Evolutionary conservation across 1,140 invertebrate species (phyloP), one percentile per base, ranked within the genome.

Genomic region (Coptotermes formosanus): DNA sequence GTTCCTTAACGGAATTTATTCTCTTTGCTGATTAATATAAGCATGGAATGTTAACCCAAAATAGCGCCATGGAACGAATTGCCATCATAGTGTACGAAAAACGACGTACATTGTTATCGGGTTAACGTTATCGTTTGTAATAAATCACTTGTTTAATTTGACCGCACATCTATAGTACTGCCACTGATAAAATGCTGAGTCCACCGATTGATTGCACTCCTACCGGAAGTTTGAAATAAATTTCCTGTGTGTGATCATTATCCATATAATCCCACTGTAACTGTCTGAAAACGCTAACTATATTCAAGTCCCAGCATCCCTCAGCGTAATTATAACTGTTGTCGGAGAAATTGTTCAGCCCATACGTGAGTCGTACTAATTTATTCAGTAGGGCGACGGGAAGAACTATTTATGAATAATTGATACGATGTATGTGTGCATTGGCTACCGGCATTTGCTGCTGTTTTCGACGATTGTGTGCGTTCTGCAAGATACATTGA

Each of bases 161-260:
- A 82, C 82, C 25, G 11, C n/a, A 44, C n/a, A 82, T 14, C 82
- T 16, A 9, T n/a, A 0, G 16, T 44, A 45, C 82, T 0, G 82
- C 19, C 14, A 21, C 19, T 82, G 82, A 82, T 82, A 82, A 82
- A 82, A 82, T 82, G 82, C 82, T 82, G 82, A 82, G 25, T 82
- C 11, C 38, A 16, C 25, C 82, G 82, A 82, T 82, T 82, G 82
- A 82, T 82, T 82, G 82, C 44, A n/a, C 44, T 44, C 38, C 38
- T 8, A 82, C 30, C 64, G 82, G 43, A 82, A 44, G 4, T 43
- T 43, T 8, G 25, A 82, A 82, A 82, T 82, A 82, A 82, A 82
- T 82, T 82, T 38, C 48, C 84, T 59, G 30, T 85, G 83, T 45
- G 48, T 55, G 84, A 85, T 85, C 48, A 85, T 85, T 85, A 52